A percentile compares a stretch with the other conserved stretches of the same genome.
These are phyloP conservation scores for Chloroceryle amazona DNA, from an alignment of 2,797 vertebrate species.

Conservation along the genomic window DNA sequence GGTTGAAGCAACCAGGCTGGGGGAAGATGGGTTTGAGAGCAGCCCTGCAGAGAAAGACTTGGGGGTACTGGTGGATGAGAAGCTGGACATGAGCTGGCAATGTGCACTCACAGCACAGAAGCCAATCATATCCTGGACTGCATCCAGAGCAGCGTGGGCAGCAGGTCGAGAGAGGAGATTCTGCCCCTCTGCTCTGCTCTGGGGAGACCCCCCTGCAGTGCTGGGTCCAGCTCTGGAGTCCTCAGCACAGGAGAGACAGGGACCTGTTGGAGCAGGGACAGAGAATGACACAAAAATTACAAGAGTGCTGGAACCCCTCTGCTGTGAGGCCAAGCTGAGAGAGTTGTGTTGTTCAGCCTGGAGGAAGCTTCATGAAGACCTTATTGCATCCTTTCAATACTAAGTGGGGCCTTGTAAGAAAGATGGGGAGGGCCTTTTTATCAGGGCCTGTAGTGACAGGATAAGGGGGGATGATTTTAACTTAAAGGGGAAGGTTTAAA, in stretches of 20 bases:
- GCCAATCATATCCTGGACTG: not conserved
- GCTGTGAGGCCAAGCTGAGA: not conserved
- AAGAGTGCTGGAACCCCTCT: not conserved
- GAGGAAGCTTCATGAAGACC: not conserved
- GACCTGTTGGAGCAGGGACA: too few species aligned
- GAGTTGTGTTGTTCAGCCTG: not conserved
- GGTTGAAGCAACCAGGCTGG: not conserved
- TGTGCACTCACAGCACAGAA: not conserved
- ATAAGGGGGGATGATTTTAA: not conserved
- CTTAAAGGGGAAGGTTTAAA: not conserved
- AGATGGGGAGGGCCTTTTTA: not conserved
- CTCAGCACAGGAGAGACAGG: not conserved
- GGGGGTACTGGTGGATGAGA: not conserved
- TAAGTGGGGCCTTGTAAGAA: not conserved
- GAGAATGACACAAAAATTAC: not conserved
- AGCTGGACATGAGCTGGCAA: not conserved
- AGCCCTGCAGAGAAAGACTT: not conserved
- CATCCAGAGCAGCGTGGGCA: not conserved
- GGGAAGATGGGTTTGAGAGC: not conserved
- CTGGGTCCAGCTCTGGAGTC: not conserved
- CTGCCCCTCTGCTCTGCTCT: not conserved
- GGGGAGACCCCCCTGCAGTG: not conserved
- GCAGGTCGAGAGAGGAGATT: not conserved
- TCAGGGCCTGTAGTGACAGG: not conserved
- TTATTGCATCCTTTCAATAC: not conserved